phyloP scores from a whole-genome alignment of 2,888 invertebrate species.

The Campaea margaritaria region DNA sequence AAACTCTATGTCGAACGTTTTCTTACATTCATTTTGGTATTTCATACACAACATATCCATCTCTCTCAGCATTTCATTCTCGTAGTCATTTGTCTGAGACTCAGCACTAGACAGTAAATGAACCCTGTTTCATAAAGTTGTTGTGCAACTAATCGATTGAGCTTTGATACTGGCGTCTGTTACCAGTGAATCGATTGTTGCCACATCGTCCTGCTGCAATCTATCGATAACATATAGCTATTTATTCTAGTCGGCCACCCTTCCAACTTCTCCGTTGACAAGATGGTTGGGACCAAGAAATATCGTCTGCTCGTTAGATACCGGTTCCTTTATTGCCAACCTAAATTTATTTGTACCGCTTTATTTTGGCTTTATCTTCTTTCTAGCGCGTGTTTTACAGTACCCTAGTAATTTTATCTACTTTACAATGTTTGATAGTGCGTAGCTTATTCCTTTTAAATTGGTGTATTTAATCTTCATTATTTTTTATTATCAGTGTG shows the following conservation, averaged over 20 bases:
- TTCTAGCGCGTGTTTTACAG: neutral
- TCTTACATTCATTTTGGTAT: neutral
- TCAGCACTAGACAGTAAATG: too few species aligned
- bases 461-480: too few species aligned
- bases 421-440: neutral
- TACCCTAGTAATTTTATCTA: too few species aligned
- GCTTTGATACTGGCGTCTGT: conserved; percentile 34
- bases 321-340: conserved; percentile 31
- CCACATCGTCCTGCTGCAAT: conserved; percentile 47
- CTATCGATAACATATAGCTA: conserved; percentile 52
- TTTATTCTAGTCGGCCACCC: conserved; percentile 45
- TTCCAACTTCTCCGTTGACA: conserved; percentile 40
- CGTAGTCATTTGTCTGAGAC: too few species aligned
- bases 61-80: too few species aligned
- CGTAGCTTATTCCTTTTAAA: neutral
- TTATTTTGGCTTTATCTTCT: neutral
- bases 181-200: conserved; percentile 45
- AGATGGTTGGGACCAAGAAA: conserved; percentile 56
- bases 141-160: conserved; percentile 1
- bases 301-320: conserved; percentile 53
- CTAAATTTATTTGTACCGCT: conserved; percentile 25
- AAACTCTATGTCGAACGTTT: neutral
- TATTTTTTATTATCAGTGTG: too few species aligned
- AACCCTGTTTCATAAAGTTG: too few species aligned
- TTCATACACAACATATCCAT: too few species aligned